Conservation (phyloP, 1,140 invertebrate genomes). For the Elysia chlorotica region DNA sequence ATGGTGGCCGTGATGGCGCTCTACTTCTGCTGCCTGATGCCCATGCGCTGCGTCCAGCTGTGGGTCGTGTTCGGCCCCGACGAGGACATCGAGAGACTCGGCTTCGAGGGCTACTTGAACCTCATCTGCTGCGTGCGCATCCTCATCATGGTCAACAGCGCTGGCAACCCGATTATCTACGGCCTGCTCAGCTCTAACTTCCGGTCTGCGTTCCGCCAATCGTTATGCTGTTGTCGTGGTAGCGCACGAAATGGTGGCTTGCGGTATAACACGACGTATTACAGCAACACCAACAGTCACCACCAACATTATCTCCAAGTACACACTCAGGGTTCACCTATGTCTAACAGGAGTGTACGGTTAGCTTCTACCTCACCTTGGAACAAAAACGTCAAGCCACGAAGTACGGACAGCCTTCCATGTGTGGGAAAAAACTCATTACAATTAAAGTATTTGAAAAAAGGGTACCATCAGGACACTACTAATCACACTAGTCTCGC, state of each 20-base stretch:
- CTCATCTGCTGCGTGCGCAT: constrained; percentile 79
- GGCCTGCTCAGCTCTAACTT: constrained; percentile 54
- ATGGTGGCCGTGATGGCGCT: constrained; percentile 86
- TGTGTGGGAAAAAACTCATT: too few species aligned
- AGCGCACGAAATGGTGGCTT: neutral
- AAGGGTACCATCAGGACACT: too few species aligned
- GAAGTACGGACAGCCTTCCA: too few species aligned
- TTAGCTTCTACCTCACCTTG: too few species aligned
- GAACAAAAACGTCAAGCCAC: too few species aligned
- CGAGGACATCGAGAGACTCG: constrained; percentile 70
- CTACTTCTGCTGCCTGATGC: constrained; percentile 88
- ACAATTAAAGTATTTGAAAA: too few species aligned
- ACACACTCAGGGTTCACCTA: neutral
- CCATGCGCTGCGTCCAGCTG: constrained; percentile 82
- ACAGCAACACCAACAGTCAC: constrained; percentile 5
- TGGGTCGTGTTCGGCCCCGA: constrained; percentile 67
- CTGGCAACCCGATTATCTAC: constrained; percentile 55
- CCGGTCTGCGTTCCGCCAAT: constrained; percentile 37
- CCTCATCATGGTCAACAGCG: constrained; percentile 52
- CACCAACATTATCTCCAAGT: neutral
- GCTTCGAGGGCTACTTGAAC: constrained; percentile 81
- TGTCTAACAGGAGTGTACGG: too few species aligned
- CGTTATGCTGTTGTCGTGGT: neutral
- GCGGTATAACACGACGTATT: neutral
- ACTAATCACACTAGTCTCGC: too few species aligned